Percentiles rank a stretch among this genome's conserved stretches.
These are phyloP conservation scores for Lipotes vexillifer DNA, from an alignment of 2,113 vertebrate genomes.

Conservation along the genomic window DNA sequence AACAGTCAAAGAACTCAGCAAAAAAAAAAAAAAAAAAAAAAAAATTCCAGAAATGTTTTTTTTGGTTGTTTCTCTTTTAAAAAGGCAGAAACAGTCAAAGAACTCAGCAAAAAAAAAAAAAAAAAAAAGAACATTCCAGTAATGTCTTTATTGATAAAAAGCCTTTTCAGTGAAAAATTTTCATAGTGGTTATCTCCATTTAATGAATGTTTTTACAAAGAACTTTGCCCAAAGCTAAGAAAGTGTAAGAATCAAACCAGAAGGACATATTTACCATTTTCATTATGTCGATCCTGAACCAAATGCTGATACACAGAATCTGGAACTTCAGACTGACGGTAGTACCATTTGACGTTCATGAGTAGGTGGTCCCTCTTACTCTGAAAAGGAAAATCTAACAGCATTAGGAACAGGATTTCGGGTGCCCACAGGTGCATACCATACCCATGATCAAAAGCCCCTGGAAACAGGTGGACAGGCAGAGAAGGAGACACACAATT, in stretches of 20 bases:
- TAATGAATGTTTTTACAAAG: background rate
- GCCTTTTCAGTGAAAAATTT: background rate
- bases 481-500: background rate
- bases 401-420: conserved; percentile 62
- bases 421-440: conserved; percentile 15
- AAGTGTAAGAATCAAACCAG: background rate
- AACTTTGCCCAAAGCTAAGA: background rate
- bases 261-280: conserved; percentile 88
- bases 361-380: conserved; percentile 99
- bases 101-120: background rate
- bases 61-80: background rate
- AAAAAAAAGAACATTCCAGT: background rate
- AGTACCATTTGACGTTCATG: conserved; percentile 99
- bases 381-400: conserved; percentile 84
- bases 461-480: background rate
- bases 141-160: background rate
- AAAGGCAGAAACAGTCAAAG: too few relatives aligned
- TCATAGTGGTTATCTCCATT: background rate
- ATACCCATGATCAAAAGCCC: conserved; percentile 44
- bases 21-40: too few relatives aligned
- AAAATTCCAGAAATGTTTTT: background rate
- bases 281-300: conserved; percentile 99
- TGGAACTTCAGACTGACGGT: conserved; percentile 99
- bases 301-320: conserved; percentile 99
- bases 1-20: background rate